Percentiles rank a stretch among this genome's conserved stretches.
Evolutionary conservation across 2,113 vertebrate genomes (phyloP).

Genomic region (Brienomyrus longianalis): DNA sequence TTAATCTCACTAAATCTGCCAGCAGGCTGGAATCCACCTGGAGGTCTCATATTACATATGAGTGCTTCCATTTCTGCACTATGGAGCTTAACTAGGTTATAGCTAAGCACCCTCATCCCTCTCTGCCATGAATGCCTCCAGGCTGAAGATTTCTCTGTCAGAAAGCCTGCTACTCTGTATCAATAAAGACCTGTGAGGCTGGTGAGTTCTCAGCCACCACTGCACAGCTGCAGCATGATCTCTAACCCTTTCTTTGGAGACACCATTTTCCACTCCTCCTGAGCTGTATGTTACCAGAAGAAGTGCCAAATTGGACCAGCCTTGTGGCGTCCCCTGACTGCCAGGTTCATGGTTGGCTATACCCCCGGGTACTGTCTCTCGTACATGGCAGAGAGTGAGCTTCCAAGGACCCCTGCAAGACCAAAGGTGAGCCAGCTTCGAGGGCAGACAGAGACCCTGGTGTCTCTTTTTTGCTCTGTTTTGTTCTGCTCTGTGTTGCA

Average conservation of each 20-base stretch:
- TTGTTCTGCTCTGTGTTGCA: too few species aligned
- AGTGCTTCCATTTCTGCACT: slow-evolving; percentile 52
- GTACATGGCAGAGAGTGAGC: not conserved
- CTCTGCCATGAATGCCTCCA: slow-evolving; percentile 43
- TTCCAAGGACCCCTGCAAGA: not conserved
- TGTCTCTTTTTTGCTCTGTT: not conserved
- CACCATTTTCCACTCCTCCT: not conserved
- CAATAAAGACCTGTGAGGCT: slow-evolving; percentile 21
- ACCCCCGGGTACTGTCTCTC: not conserved
- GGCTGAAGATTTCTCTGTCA: slow-evolving; percentile 54
- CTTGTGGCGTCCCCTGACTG: not conserved
- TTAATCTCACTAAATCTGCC: slow-evolving; percentile 47
- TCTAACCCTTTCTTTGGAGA: not conserved
- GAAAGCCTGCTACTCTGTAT: slow-evolving; percentile 53
- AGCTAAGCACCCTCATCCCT: slow-evolving; percentile 15
- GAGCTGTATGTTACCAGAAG: not conserved
- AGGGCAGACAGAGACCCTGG: not conserved
- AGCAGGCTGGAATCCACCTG: slow-evolving; percentile 51
- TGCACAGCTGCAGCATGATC: slow-evolving; percentile 4
- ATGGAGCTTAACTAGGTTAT: slow-evolving; percentile 26
- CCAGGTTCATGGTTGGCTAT: not conserved
- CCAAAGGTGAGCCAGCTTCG: not conserved
- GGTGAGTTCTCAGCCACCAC: not conserved
- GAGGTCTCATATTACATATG: slow-evolving; percentile 57
- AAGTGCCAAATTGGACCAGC: not conserved